Evolutionary conservation across 2,888 invertebrate species (phyloP), one percentile per base, ranked within the genome.

Genomic region (Melieria picta): DNA sequence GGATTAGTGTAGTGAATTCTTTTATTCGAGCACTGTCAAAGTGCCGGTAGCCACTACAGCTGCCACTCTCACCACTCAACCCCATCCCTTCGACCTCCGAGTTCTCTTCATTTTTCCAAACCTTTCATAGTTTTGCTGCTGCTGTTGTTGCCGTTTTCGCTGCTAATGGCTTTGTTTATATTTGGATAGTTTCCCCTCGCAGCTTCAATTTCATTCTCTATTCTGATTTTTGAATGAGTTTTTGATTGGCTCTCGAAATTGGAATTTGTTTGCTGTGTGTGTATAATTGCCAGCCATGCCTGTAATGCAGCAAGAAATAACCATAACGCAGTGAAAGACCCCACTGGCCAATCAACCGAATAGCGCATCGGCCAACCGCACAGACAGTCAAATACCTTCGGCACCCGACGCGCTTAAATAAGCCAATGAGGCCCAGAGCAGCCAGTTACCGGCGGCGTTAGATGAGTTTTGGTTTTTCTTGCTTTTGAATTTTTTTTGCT

Each of bases 381-480:
- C 30, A 30, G 30, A 30, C 30, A 30, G 30, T 30, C 30, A 30
- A 30, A 30, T 30, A 30, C 30, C 30, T 30, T 30, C 30, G 30
- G 30, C 30, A 30, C 30, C 30, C 30, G 30, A 30, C 30, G 30
- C 30, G 30, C 30, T 30, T 30, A 30, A 30, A 30, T 30, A 30
- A 30, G 30, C 30, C 30, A 30, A 30, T 30, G 30, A 30, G 30
- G 30, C 30, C 30, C 30, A 30, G n/a, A 56, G 55, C 45, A 56
- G 61, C 13, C 57, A 10, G 10, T 57, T 43, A 60, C 50, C 7
- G 47, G 57, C 57, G 69, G 67, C 73, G 72, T 75, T 73, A 73
- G 75, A 75, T 75, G 75, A 75, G 69, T 73, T 66, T 69, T 57
- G 62, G 42, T 50, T 72, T 75, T 30, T 30, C 30, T 30, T 30